These are phyloP conservation scores for Chelonia mydas DNA, from an alignment of 2,797 vertebrate species.

Conservation along the genomic window DNA sequence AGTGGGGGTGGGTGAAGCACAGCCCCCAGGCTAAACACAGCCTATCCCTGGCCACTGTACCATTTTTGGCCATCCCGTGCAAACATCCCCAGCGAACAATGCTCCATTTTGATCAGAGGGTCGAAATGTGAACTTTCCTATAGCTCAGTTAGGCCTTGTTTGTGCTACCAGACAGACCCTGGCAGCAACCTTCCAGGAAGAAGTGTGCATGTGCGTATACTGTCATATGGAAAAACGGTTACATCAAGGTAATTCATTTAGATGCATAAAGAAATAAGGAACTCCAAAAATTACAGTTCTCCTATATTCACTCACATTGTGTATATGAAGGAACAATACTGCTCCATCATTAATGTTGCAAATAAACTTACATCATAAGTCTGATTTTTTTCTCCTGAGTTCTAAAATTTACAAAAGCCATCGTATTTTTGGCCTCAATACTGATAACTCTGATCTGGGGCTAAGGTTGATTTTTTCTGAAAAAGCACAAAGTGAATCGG, in stretches of 20 bases:
- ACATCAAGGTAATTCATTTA: not conserved
- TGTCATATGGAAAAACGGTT: fast-evolving
- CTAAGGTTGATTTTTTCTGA: not conserved
- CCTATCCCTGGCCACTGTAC: not conserved
- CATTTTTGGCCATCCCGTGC: not conserved
- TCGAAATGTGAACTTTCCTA: not conserved
- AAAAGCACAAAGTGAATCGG: not conserved
- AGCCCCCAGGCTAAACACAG: not conserved
- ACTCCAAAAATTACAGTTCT: not conserved
- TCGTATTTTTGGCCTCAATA: not conserved
- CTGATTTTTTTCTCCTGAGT: not conserved
- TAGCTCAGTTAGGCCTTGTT: not conserved
- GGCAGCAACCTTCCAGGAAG: not conserved
- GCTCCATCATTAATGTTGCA: not conserved
- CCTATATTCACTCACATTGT: not conserved
- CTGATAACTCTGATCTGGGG: not conserved
- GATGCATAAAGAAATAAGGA: fast-evolving
- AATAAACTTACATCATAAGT: not conserved
- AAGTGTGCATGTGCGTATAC: fast-evolving
- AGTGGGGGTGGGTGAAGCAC: fast-evolving
- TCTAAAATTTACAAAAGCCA: not conserved
- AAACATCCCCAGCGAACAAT: not conserved
- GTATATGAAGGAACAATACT: not conserved
- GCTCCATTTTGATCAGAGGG: fast-evolving
- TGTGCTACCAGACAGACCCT: not conserved